phyloP scores from a whole-genome alignment of 2,888 invertebrate genomes.

The Masnerella sp. region DNA sequence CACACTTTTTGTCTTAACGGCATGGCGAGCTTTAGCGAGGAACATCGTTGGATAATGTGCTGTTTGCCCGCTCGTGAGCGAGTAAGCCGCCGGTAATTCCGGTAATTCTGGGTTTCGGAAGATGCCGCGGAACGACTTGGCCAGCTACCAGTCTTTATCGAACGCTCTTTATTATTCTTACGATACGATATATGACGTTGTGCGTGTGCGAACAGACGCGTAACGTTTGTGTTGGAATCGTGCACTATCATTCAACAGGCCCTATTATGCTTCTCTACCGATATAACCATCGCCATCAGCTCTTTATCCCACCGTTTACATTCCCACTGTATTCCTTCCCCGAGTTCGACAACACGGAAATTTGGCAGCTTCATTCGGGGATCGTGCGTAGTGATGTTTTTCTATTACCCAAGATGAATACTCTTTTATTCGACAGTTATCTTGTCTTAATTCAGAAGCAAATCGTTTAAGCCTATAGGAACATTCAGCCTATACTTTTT shows the following conservation, averaged over 20 bases:
- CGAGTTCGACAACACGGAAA: constrained; percentile 71
- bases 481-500: no score
- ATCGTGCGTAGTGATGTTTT: no score
- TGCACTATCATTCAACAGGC: constrained; percentile 70
- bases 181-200: constrained; percentile 61
- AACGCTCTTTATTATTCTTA: constrained; percentile 68
- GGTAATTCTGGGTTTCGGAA: constrained; percentile 74
- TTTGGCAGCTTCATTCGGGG: constrained; percentile 70
- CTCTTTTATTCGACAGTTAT: no score
- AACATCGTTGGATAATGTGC: constrained; percentile 64
- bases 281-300: constrained; percentile 64
- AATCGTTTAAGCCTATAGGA: no score
- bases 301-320: constrained; percentile 53
- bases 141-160: constrained; percentile 73
- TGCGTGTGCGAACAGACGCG: constrained; percentile 53
- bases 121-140: constrained; percentile 63
- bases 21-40: constrained; percentile 45
- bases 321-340: constrained; percentile 53
- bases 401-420: no score
- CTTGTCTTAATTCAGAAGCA: no score
- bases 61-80: constrained; percentile 65
- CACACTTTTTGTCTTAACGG: constrained; percentile 58
- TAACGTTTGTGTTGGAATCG: constrained; percentile 58
- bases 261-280: constrained; percentile 67
- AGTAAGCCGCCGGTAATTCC: constrained; percentile 70